Evolutionary conservation across 2,113 vertebrate species (phyloP), one percentile per base, ranked within the genome.

Genomic region (Paramormyrops kingsleyae): DNA sequence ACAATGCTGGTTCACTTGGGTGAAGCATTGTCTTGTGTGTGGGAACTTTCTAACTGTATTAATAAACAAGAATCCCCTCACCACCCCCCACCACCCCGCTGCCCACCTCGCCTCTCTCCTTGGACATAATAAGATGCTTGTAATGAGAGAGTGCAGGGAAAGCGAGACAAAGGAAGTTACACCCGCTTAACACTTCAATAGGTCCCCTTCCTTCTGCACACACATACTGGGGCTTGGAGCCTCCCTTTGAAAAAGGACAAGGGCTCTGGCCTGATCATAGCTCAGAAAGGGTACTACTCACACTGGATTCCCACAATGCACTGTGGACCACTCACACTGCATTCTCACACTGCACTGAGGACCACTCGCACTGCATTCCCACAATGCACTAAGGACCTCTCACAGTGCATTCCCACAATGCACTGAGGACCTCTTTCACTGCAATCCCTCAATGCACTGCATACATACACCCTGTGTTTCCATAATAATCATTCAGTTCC

Each of bases 11-110:
- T 92, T 92, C 92, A 92, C 94, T 94, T 92, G 93, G 92, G 91
- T 46, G 94, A 94, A 91, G 94, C 92, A 96, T 97, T 97, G 97
- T 97, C 97, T 96, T 77, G 92, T 91, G 96, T 97, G 97, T 97
- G 97, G 96, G 96, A 97, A 97, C 94, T 93, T 90, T 95, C 94
- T 97, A 97, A 96, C 96, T 97, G 96, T 97, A 96, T 89, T 85
- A 89, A 89, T 89, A 89, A 89, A n/a, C 50, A n/a, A 62, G 53
- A 89, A 59, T 24, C 56, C 19, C 87, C 74, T 0, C 52, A 53
- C 15, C 13, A n/a, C 15, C 17, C 87, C 87, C 12, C 49, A 15
- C 13, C 50, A n/a, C 17, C 15, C 3, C 5, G 19, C 83, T 52
- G 12, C 90, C 90, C 53, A 83, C 62, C 59, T 85, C 88, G n/a